A percentile compares a stretch with the other conserved stretches of the same genome.
These are phyloP conservation scores for Ctenopoma multispine DNA, from an alignment of 2,797 vertebrate genomes.

Conservation along the genomic window DNA sequence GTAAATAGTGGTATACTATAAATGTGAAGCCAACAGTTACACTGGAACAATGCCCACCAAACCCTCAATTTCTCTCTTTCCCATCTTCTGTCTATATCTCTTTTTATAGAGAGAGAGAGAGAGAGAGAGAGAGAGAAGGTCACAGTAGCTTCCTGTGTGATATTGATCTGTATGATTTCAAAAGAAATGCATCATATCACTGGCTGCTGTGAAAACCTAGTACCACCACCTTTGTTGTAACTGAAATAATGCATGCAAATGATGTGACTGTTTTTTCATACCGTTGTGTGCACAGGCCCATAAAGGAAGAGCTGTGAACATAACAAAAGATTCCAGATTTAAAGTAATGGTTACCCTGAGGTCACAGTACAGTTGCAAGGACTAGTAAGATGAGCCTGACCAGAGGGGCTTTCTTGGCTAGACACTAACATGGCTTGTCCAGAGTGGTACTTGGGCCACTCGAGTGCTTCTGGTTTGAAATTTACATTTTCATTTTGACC, in stretches of 20 bases:
- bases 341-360: no score
- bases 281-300: no score
- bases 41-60: slow-evolving; percentile 35
- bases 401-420: background rate
- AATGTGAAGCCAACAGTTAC: slow-evolving; percentile 18
- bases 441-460: background rate
- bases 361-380: no score
- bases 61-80: background rate
- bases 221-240: background rate
- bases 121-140: background rate
- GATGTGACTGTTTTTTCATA: no score
- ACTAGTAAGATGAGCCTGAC: background rate
- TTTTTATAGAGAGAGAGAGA: no score
- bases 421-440: background rate
- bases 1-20: slow-evolving; percentile 33
- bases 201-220: background rate
- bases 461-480: slow-evolving; percentile 3
- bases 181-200: background rate
- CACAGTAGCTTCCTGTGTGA: background rate
- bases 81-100: slow-evolving; percentile 9
- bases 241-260: background rate
- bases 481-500: no score
- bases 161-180: slow-evolving; percentile 9
- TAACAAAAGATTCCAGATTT: no score
- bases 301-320: no score